These are phyloP conservation scores for Craseonycteris thonglongyai DNA, from an alignment of 2,113 vertebrate genomes.

Conservation along the genomic window DNA sequence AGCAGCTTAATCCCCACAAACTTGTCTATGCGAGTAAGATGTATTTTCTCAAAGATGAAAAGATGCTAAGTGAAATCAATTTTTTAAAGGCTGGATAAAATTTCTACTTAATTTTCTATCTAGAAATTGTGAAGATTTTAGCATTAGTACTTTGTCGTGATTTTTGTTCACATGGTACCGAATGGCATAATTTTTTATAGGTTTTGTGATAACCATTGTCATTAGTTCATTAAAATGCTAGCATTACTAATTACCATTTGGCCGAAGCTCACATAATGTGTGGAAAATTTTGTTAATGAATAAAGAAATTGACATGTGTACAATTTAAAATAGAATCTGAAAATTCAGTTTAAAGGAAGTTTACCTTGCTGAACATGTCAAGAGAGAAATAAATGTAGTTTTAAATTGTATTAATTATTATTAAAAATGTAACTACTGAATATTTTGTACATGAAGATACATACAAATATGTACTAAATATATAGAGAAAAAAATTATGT, in stretches of 20 bases:
- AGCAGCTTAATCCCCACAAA: neutral
- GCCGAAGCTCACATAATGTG: neutral
- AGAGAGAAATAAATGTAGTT: neutral
- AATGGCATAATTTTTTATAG: neutral
- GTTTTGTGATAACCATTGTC: neutral
- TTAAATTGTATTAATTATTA: neutral
- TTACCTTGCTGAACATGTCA: neutral
- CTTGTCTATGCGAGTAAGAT: neutral
- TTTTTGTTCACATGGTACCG: neutral
- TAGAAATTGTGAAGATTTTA: neutral
- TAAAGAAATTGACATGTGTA: neutral
- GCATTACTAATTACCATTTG: neutral
- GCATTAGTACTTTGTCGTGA: neutral
- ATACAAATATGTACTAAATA: neutral
- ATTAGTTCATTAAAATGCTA: neutral
- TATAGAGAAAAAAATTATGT: neutral
- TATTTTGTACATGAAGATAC: neutral
- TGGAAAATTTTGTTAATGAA: slow-evolving; percentile 14
- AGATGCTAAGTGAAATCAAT: neutral
- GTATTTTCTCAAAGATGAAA: neutral
- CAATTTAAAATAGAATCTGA: slow-evolving; percentile 10
- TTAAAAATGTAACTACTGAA: neutral
- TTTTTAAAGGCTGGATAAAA: neutral
- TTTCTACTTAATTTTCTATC: neutral
- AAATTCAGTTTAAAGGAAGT: slow-evolving; percentile 9